phyloP scores from a whole-genome alignment of 1,140 invertebrate genomes.

The Orussus abietinus region DNA sequence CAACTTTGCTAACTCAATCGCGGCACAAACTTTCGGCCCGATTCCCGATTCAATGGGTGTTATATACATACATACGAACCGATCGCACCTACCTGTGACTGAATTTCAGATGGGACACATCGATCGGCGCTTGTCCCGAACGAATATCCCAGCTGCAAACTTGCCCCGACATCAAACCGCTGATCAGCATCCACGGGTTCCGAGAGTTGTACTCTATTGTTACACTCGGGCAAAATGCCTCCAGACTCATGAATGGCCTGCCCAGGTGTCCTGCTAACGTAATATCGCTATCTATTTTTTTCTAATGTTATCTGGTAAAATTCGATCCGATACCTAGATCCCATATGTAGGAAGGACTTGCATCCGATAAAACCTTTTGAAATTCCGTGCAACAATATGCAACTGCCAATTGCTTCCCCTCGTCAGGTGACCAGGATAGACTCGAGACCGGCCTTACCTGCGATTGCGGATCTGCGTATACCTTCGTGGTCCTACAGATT shows the following conservation, averaged over 20 bases:
- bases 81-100: conserved; percentile 31
- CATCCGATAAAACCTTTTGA: conserved; percentile 45
- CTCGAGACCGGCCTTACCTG: conserved; percentile 72
- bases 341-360: conserved; percentile 78
- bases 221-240: conserved; percentile 67
- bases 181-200: conserved; percentile 80
- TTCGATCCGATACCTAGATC: conserved; percentile 71
- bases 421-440: conserved; percentile 83
- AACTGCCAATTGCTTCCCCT: conserved; percentile 74
- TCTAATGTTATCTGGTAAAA: conserved; percentile 6
- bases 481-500: conserved; percentile 35
- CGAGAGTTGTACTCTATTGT: conserved; percentile 88
- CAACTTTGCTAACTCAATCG: too few relatives aligned
- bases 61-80: not conserved
- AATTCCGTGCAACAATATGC: conserved; percentile 82
- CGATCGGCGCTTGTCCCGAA: conserved; percentile 63
- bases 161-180: conserved; percentile 84
- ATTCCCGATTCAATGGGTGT: conserved; percentile 34
- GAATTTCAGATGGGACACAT: conserved; percentile 34
- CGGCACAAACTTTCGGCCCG: too few relatives aligned
- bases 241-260: conserved; percentile 70
- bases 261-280: conserved; percentile 75
- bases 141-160: conserved; percentile 80
- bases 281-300: conserved; percentile 5
- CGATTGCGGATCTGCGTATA: conserved; percentile 58